Base-by-base conservation (phyloP, 2,113 vertebrate genomes). In the Phainopepla nitens region DNA sequence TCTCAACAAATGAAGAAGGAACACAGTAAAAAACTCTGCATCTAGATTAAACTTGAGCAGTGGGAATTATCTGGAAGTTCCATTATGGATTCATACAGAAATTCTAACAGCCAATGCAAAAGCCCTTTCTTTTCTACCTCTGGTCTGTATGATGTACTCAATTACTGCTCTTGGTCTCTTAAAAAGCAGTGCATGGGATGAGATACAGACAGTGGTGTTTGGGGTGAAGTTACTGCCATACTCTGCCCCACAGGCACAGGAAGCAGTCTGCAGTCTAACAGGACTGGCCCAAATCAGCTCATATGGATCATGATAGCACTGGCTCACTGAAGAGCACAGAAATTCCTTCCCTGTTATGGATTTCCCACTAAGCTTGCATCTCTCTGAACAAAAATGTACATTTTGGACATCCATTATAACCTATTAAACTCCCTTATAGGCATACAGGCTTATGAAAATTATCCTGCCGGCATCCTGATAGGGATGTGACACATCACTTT, bases 301-400 rank as follows among this genome's bases (percentile, higher is more conserved):
- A 0, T 27, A 33, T 8, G 18, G 17, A 45, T n/a, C 27, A 33
- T 4, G 16, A 73, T 4, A 76, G 15, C 4, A 0, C 14, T 75
- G 77, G 68, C 7, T 57, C 15, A n/a, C 33, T 19, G 10, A 76
- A 36, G 21, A 77, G 6, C 47, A 61, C 23, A 83, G 27, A 62
- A 80, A 49, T 64, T 41, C n/a, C 27, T 53, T 36, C 53, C 35
- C 65, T 71, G 35, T 39, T 66, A 12, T 12, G 13, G 35, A 85
- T 68, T 88, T 79, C 53, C 20, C 44, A 76, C 39, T 25, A 75
- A 68, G 6, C 39, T 56, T n/a, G 7, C 54, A 42, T 68, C 20
- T 22, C 24, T 81, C 73, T 87, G 15, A 89, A 42, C 18, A 41
- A 16, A 45, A 60, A 57, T 6, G 2, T 17, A 47, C 4, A 7